A percentile compares a stretch with the other conserved stretches of the same genome.
Conservation (phyloP, 2,797 vertebrate genomes). For the Muscicapa striata region DNA sequence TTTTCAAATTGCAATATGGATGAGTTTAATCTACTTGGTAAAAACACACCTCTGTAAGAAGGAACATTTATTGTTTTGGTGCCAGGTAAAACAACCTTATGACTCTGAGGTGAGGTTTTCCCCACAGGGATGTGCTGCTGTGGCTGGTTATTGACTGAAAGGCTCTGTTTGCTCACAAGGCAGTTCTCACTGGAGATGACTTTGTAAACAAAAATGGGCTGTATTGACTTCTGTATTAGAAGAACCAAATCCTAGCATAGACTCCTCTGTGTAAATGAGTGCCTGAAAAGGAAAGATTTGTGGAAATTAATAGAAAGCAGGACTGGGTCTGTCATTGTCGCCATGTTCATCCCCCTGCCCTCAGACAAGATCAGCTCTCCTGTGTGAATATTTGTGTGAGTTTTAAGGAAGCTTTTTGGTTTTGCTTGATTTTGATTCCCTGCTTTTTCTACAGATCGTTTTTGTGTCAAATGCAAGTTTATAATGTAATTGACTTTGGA, state of each 20-base stretch:
- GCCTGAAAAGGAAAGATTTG: neutral
- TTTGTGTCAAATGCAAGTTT: neutral
- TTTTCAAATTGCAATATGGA: rapidly evolving
- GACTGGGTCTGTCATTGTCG: neutral
- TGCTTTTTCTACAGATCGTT: neutral
- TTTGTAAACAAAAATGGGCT: neutral
- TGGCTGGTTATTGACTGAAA: neutral
- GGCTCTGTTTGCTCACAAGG: neutral
- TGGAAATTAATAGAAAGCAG: neutral
- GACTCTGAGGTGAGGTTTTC: neutral
- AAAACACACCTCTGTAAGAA: neutral
- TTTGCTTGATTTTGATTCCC: neutral
- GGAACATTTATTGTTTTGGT: neutral
- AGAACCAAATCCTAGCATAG: neutral
- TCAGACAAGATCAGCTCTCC: neutral
- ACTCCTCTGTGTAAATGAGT: neutral
- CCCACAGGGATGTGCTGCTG: neutral
- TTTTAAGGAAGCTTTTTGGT: neutral
- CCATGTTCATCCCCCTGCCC: neutral
- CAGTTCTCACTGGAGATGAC: neutral
- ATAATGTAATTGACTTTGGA: neutral
- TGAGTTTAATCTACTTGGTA: neutral
- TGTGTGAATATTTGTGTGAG: neutral
- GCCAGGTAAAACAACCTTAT: neutral
- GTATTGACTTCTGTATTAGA: neutral